phyloP scores from a whole-genome alignment of 1,140 invertebrate genomes.

The Teleogryllus occipitalis region DNA sequence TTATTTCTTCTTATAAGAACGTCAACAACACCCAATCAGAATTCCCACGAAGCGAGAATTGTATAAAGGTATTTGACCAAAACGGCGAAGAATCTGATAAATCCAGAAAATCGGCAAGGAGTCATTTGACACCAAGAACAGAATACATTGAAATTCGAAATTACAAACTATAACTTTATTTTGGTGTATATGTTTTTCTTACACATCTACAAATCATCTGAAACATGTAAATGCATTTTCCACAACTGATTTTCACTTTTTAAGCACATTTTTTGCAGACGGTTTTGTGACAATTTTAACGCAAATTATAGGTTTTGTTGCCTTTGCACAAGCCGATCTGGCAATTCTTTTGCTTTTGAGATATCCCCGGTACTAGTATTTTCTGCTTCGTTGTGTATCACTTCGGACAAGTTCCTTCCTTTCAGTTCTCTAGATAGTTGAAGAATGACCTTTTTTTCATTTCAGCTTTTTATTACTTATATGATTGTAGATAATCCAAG shows the following conservation, averaged over 20 bases:
- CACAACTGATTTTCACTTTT: neutral
- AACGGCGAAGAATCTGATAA: too few relatives aligned
- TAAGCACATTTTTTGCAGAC: constrained; percentile 7
- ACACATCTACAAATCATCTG: too few relatives aligned
- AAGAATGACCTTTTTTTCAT: constrained; percentile 12
- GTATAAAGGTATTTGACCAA: too few relatives aligned
- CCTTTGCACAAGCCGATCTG: constrained; percentile 2
- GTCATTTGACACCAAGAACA: too few relatives aligned
- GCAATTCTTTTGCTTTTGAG: constrained; percentile 9
- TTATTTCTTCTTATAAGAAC: too few relatives aligned
- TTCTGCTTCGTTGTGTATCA: neutral
- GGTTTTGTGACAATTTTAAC: neutral
- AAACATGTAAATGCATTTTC: constrained; percentile 11
- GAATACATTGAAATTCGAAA: too few relatives aligned
- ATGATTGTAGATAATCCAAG: constrained; percentile 12
- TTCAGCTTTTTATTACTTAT: neutral
- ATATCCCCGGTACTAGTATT: neutral
- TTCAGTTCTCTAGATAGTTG: neutral
- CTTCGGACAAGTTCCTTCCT: neutral
- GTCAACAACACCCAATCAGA: too few relatives aligned
- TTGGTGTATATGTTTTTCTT: too few relatives aligned
- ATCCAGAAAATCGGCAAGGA: too few relatives aligned
- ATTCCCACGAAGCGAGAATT: too few relatives aligned
- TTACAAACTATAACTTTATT: too few relatives aligned
- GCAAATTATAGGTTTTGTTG: constrained; percentile 2